These are phyloP conservation scores for Zaprionus inermis DNA, from an alignment of 1,140 invertebrate species.

Conservation along the genomic window DNA sequence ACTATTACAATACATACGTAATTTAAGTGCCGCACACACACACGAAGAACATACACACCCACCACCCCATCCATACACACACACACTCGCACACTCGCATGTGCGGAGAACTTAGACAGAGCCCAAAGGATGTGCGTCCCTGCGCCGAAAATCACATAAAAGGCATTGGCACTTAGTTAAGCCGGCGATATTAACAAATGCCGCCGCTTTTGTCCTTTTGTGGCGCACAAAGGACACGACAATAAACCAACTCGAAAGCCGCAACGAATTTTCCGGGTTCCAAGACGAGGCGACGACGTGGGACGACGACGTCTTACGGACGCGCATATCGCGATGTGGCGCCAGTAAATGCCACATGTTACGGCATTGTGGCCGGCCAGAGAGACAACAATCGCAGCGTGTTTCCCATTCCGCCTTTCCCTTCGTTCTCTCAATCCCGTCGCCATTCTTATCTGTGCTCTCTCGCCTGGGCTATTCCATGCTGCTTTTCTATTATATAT, in stretches of 20 bases:
- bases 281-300: neutral
- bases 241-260: constrained; percentile 66
- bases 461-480: constrained; percentile 1
- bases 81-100: constrained; percentile 12
- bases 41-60: constrained; percentile 35
- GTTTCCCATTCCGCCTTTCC: constrained; percentile 14
- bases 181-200: constrained; percentile 78
- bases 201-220: constrained; percentile 48
- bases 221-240: constrained; percentile 47
- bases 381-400: constrained; percentile 28
- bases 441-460: constrained; percentile 4
- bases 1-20: constrained; percentile 34
- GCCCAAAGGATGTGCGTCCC: neutral
- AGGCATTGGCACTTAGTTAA: constrained; percentile 81
- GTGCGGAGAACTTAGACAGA: neutral
- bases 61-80: too few relatives aligned
- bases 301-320: constrained; percentile 33
- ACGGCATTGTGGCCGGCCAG: constrained; percentile 44
- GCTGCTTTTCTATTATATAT: constrained; percentile 33
- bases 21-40: constrained; percentile 31
- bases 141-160: constrained; percentile 73
- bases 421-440: neutral
- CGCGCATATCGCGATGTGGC: constrained; percentile 53
- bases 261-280: constrained; percentile 37
- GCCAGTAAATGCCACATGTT: constrained; percentile 75